These are phyloP conservation scores for Monochamus alternatus DNA, from an alignment of 2,888 invertebrate genomes.

Conservation along the genomic window DNA sequence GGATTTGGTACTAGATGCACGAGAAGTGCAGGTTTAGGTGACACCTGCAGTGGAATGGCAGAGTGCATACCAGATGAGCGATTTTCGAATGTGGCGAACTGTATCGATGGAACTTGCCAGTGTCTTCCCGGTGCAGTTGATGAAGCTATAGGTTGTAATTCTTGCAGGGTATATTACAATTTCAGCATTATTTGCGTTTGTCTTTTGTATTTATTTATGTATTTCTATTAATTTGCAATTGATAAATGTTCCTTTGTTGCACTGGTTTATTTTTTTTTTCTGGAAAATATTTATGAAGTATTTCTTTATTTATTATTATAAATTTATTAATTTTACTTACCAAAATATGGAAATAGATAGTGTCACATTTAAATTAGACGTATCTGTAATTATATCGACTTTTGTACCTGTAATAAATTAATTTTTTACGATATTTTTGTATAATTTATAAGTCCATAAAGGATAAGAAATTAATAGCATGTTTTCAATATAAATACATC, in stretches of 20 bases:
- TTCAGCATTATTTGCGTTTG: conserved; percentile 11
- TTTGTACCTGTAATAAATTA: too few relatives aligned
- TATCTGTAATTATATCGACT: too few relatives aligned
- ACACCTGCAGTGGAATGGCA: conserved; percentile 58
- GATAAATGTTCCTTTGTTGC: neutral
- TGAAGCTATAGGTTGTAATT: conserved; percentile 50
- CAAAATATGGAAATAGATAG: too few relatives aligned
- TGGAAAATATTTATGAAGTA: too few relatives aligned
- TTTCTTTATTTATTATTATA: too few relatives aligned
- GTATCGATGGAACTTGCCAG: conserved; percentile 61
- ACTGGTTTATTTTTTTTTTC: too few relatives aligned
- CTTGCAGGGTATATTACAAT: conserved; percentile 17
- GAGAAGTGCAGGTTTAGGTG: conserved; percentile 56
- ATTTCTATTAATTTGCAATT: conserved; percentile 1
- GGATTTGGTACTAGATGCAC: conserved; percentile 56
- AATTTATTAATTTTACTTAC: too few relatives aligned
- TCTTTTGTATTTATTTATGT: conserved; percentile 21
- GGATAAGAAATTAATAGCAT: too few relatives aligned
- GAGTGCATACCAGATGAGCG: conserved; percentile 61
- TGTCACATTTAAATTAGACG: too few relatives aligned
- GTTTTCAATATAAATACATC: too few relatives aligned
- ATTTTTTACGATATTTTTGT: too few relatives aligned
- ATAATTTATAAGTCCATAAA: too few relatives aligned
- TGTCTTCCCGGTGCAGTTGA: conserved; percentile 59
- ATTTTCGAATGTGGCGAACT: conserved; percentile 56